Evolutionary conservation across 2,888 invertebrate genomes (phyloP).

Genomic region (Charanyca ferruginea): DNA sequence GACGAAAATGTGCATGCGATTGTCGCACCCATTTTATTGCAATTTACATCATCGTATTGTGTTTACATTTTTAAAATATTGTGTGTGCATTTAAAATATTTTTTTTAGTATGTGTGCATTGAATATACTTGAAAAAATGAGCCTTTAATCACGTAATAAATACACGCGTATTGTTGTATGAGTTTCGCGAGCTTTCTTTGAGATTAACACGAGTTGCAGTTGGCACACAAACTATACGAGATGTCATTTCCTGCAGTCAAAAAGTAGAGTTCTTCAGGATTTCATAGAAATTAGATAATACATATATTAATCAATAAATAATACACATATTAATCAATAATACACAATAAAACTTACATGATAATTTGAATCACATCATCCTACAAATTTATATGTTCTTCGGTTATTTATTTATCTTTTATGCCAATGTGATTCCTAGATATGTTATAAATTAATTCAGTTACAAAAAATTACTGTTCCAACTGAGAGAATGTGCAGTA

Average conservation of each 20-base stretch:
- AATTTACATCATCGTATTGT: neutral
- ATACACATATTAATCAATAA: conserved; percentile 38
- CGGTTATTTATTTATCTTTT: conserved; percentile 29
- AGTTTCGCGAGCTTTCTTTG: neutral
- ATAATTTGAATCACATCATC: conserved; percentile 54
- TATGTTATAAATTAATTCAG: conserved; percentile 47
- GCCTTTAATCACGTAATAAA: too few species aligned
- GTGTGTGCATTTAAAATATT: neutral
- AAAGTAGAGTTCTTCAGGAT: conserved; percentile 17
- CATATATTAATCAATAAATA: conserved; percentile 34
- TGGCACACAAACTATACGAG: conserved; percentile 9
- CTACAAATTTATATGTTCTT: conserved; percentile 34
- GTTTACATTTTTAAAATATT: neutral
- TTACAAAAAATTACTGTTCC: conserved; percentile 35
- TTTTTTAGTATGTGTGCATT: neutral
- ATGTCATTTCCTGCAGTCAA: conserved; percentile 19
- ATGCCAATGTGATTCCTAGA: conserved; percentile 34
- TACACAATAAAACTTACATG: conserved; percentile 50
- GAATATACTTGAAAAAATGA: neutral
- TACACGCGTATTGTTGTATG: neutral
- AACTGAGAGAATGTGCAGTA: conserved; percentile 10
- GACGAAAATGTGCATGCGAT: neutral
- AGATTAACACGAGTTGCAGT: neutral
- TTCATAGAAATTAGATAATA: conserved; percentile 40
- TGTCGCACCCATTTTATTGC: neutral